phyloP scores from a whole-genome alignment of 2,797 vertebrate species.

The Dendrocincla tyrannina region DNA sequence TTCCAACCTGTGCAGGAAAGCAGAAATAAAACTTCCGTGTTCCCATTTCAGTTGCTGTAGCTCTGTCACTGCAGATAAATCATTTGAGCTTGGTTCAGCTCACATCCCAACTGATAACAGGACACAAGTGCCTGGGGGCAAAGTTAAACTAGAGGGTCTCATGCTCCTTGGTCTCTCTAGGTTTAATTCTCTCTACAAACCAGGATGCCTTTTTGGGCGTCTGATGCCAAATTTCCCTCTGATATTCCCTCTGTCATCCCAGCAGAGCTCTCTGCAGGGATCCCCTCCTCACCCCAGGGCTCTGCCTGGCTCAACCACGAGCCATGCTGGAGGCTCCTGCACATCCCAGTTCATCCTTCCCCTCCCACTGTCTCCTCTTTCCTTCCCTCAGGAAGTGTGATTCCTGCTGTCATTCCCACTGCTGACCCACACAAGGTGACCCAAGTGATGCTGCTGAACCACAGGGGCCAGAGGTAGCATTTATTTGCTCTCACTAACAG shows the following conservation, averaged over 20 bases:
- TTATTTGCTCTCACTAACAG: not conserved
- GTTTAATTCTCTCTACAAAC: not conserved
- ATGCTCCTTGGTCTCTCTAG: not conserved
- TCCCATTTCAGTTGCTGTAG: not conserved
- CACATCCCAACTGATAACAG: accelerated
- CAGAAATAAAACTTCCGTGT: not conserved
- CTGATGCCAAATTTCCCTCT: not conserved
- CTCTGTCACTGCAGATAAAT: not conserved
- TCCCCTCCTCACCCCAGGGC: not conserved
- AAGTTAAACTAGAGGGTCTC: not conserved
- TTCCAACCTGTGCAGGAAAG: not conserved
- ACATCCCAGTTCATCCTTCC: not conserved
- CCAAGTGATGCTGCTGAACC: not conserved
- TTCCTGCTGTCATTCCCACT: not conserved
- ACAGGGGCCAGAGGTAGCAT: not conserved
- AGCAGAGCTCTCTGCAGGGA: not conserved
- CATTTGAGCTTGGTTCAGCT: not conserved
- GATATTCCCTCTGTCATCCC: not conserved
- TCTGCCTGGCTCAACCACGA: not conserved
- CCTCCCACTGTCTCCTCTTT: not conserved
- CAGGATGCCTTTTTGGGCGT: not conserved
- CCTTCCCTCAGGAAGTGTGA: not conserved
- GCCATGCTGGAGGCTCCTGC: not conserved
- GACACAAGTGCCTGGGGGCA: not conserved
- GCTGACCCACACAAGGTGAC: not conserved